These are phyloP conservation scores for Reticulitermes speratus DNA, from an alignment of 1,140 invertebrate genomes.

Conservation along the genomic window DNA sequence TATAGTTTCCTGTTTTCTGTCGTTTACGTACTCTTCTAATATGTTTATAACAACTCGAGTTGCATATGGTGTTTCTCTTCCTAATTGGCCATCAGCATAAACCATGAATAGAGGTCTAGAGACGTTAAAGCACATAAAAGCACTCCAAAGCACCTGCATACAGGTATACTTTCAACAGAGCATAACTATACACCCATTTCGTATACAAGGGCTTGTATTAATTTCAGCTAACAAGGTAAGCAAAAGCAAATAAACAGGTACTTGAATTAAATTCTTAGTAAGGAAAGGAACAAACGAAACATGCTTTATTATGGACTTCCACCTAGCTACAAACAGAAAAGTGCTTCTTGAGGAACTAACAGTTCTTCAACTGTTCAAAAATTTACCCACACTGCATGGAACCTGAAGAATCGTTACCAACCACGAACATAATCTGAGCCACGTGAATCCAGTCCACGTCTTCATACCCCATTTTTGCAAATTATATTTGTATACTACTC, in stretches of 20 bases:
- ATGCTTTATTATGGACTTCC: too few relatives aligned
- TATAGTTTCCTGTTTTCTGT: not conserved
- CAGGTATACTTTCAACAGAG: not conserved
- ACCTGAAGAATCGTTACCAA: too few relatives aligned
- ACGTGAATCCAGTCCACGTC: too few relatives aligned
- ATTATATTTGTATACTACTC: too few relatives aligned
- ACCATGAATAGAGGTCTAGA: not conserved
- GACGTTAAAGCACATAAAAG: not conserved
- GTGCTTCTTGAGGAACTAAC: too few relatives aligned
- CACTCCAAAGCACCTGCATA: not conserved
- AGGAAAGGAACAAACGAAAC: too few relatives aligned
- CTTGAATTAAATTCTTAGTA: not conserved
- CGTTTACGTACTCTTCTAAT: not conserved
- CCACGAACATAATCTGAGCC: too few relatives aligned
- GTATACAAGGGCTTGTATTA: not conserved
- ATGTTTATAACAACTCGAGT: not conserved
- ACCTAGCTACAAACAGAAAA: too few relatives aligned
- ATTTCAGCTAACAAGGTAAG: not conserved
- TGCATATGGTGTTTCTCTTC: not conserved
- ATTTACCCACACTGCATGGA: too few relatives aligned
- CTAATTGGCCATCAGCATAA: constrained; percentile 5
- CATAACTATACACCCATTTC: not conserved
- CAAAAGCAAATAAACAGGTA: not conserved
- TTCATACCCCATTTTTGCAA: too few relatives aligned
- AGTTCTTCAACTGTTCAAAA: too few relatives aligned